Evolutionary conservation across 2,113 vertebrate genomes (phyloP).

Genomic region (Elephantulus edwardii): DNA sequence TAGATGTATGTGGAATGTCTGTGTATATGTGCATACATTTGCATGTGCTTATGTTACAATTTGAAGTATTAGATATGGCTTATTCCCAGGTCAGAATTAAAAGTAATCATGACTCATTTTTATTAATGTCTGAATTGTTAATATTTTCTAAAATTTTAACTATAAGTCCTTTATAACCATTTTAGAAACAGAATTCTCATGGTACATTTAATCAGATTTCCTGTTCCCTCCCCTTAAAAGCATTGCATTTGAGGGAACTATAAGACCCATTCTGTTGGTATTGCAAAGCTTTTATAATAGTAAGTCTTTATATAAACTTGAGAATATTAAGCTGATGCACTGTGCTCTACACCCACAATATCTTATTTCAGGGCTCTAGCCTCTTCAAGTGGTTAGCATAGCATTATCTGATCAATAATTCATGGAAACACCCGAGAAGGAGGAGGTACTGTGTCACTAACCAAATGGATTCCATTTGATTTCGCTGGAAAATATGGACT

Average conservation of each 20-base stretch:
- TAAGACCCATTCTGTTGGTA: neutral
- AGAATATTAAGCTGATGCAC: too few relatives aligned
- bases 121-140: neutral
- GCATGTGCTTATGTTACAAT: neutral
- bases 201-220: neutral
- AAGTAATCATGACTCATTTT: slow-evolving; percentile 25
- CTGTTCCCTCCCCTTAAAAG: neutral
- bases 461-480: neutral
- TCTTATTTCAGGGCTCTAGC: neutral
- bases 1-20: neutral
- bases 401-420: neutral
- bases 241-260: neutral
- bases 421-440: neutral
- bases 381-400: neutral
- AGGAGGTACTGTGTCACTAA: neutral
- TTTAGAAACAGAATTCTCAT: slow-evolving; percentile 35
- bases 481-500: neutral
- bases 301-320: too few relatives aligned
- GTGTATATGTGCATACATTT: neutral
- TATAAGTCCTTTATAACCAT: neutral
- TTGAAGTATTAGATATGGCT: slow-evolving; percentile 34
- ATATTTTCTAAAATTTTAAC: slow-evolving; percentile 33
- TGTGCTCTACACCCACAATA: neutral
- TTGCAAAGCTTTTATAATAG: too few relatives aligned
- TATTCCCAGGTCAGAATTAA: neutral